Conservation (phyloP, 2,113 vertebrate genomes). For the Semicossyphus pulcher region DNA sequence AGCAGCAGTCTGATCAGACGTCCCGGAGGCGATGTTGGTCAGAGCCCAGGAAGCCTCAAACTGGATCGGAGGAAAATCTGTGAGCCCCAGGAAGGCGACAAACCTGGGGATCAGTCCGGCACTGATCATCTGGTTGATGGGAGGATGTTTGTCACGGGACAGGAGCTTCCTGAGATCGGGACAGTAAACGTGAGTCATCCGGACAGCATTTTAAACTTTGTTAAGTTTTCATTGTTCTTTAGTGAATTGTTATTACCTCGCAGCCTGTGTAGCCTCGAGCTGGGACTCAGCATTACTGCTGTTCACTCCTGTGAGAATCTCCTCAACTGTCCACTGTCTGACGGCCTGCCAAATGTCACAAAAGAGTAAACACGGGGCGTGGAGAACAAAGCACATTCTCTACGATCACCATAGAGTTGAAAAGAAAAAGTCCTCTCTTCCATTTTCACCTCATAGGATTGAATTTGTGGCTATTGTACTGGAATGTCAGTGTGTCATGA, state of each 20-base stretch:
- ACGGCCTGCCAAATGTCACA: conserved; percentile 72
- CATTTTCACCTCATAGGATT: too few relatives aligned
- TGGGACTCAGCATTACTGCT: conserved; percentile 86
- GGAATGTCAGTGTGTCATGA: too few relatives aligned
- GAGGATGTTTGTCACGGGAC: conserved; percentile 94
- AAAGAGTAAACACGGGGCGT: neutral
- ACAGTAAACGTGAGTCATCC: conserved; percentile 1
- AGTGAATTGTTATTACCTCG: conserved; percentile 87
- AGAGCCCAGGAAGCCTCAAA: conserved; percentile 99
- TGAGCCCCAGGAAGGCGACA: conserved; percentile 88
- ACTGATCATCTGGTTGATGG: conserved; percentile 92
- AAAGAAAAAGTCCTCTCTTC: too few relatives aligned
- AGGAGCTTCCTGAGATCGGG: conserved; percentile 89
- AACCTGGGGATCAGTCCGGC: conserved; percentile 95
- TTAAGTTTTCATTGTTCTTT: too few relatives aligned
- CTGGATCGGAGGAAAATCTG: conserved; percentile 91
- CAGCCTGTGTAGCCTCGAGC: conserved; percentile 95
- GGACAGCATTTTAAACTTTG: too few relatives aligned
- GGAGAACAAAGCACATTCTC: too few relatives aligned
- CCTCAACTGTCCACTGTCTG: conserved; percentile 92
- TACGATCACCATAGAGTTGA: neutral
- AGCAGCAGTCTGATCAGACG: conserved; percentile 92
- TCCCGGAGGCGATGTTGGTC: conserved; percentile 98
- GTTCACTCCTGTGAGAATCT: conserved; percentile 91
- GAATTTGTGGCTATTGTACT: too few relatives aligned